Base-by-base conservation (phyloP, 1,140 invertebrate genomes). In the Caerostris extrusa region DNA sequence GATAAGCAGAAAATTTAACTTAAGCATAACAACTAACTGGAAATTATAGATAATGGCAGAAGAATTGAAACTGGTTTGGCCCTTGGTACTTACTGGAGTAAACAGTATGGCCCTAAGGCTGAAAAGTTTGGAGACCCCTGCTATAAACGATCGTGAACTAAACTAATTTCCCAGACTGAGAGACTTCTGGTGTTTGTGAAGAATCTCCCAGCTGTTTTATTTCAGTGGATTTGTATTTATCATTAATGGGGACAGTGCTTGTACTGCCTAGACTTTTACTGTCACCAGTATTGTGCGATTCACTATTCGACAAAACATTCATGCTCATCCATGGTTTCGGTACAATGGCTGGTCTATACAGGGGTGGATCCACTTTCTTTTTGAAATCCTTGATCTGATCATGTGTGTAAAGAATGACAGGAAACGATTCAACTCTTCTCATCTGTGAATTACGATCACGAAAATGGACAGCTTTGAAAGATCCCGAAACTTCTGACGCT, bases 131-230 rank as follows among this genome's bases (percentile, higher is more conserved):
- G 34, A 34, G 34, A 34, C 34, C 34, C 34, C 34, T 34, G 34
- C 34, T 34, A 34, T 34, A 34, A 34, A 34, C 2, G 34, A 34
- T 34, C 34, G 34, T 34, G 34, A 87, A 50, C 85, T 61, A 64
- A 14, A 53, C 60, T 19, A 3, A 6, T 53, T 87, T 34, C n/a
- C 50, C 95, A 97, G 98, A 95, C 98, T 97, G 69, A 58, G 56
- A n/a, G 17, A 12, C 10, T 60, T 34, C 61, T 4, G 34, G 64
- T 55, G 55, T 60, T 10, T 34, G 50, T 5, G 91, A 67, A 6
- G 50, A 58, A 58, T 86, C 64, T 71, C 71, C 55, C 8, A 93
- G 57, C 67, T 93, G 82, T 17, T 87, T 56, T 10, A 93, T 87
- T 57, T 87, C 64, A 7, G 91, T 19, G 14, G 50, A 17, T 34